Evolutionary conservation across 2,888 invertebrate species (phyloP).

Genomic region (Drosophila mettleri): DNA sequence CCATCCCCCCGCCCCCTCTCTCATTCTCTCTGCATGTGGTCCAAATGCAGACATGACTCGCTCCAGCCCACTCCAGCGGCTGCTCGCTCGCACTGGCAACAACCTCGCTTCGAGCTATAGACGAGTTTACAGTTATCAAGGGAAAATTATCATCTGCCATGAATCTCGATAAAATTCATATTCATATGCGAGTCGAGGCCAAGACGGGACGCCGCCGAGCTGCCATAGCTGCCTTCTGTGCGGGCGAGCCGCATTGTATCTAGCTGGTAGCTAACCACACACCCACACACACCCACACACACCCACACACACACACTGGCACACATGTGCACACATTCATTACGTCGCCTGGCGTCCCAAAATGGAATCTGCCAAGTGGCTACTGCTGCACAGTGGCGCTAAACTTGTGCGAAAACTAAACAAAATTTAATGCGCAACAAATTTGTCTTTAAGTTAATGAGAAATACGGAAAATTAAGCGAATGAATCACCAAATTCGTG

Average conservation of each 20-base stretch:
- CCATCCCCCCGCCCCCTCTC: background rate
- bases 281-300: constrained; percentile 39
- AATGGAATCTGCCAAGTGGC: constrained; percentile 66
- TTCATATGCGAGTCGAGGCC: constrained; percentile 68
- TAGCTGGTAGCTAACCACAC: constrained; percentile 75
- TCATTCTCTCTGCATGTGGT: constrained; percentile 23
- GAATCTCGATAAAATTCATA: constrained; percentile 81
- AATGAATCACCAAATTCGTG: no score
- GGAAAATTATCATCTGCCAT: constrained; percentile 85
- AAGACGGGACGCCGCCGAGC: constrained; percentile 10
- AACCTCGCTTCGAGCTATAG: constrained; percentile 84
- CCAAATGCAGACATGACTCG: constrained; percentile 48
- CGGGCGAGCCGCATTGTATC: constrained; percentile 58
- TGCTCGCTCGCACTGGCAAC: constrained; percentile 40
- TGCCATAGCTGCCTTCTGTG: background rate
- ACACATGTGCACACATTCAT: constrained; percentile 57
- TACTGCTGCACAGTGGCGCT: constrained; percentile 31
- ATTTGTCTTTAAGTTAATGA: background rate
- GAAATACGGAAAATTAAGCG: no score
- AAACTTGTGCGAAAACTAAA: background rate
- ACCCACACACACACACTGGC: constrained; percentile 20
- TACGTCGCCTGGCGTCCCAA: constrained; percentile 76
- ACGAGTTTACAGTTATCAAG: constrained; percentile 84
- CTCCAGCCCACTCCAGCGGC: constrained; percentile 3
- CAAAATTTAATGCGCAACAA: background rate